These are phyloP conservation scores for Peromyscus californicus DNA, from an alignment of 2,113 vertebrate species.

Conservation along the genomic window DNA sequence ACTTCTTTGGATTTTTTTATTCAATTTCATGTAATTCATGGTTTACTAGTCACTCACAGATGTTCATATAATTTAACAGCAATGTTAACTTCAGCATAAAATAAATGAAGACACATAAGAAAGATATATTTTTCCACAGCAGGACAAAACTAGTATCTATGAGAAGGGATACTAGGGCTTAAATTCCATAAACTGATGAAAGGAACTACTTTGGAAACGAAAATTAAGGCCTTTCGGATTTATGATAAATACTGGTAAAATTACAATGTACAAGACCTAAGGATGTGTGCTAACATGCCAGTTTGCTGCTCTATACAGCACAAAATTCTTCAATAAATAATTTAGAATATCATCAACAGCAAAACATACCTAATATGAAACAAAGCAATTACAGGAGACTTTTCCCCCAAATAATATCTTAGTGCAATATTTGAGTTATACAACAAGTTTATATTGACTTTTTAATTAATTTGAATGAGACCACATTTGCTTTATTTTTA, in stretches of 20 bases:
- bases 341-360: background rate
- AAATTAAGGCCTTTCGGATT: background rate
- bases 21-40: background rate
- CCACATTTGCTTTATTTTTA: conserved; percentile 23
- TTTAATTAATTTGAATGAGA: conserved; percentile 34
- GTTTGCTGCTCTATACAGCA: background rate
- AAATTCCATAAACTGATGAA: conserved; percentile 22
- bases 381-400: background rate
- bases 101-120: conserved; percentile 37
- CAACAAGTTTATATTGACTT: conserved; percentile 5
- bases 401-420: background rate
- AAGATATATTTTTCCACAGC: background rate
- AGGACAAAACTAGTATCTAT: background rate
- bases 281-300: background rate
- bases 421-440: conserved; percentile 2
- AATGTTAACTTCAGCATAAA: conserved; percentile 36
- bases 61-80: conserved; percentile 6
- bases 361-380: conserved; percentile 30
- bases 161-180: background rate
- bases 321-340: background rate
- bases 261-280: background rate
- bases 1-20: background rate
- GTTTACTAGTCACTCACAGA: background rate
- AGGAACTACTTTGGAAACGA: background rate
- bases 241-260: background rate